Evolutionary conservation across 53 echinoderm and acorn worm genomes (phyloP), one percentile per base, ranked within the genome.

Genomic region (Antedon mediterranea): DNA sequence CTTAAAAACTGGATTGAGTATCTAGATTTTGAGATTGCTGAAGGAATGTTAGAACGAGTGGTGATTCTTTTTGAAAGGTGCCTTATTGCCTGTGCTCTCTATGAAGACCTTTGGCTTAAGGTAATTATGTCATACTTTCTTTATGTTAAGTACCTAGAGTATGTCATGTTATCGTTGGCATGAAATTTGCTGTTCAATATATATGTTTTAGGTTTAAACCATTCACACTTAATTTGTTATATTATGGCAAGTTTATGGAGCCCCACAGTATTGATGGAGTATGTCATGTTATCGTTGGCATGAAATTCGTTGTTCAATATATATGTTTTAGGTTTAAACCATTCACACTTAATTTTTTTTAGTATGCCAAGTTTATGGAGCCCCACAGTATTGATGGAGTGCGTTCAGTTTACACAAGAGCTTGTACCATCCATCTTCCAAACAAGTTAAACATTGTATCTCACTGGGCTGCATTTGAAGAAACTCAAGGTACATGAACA

Each of bases 391-490:
- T 70, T 8, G 89, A 87, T n/a, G 89, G 78, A 32, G 91, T 87
- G 29, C 82, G 89, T 30, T 73, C 71, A 29, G 86, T 95, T 26
- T 95, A 89, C 82, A 86, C 78, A 71, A 78, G 92, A 84, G 91
- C 91, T 28, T 95, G 97, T 42, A 82, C 79, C 32, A 92, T 87
- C 9, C 97, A 95, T 71, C 87, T 95, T 4, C 89, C 92, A 71
- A 84, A 84, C 84, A 95, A 92, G 72, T 88, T 89, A 3, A 85
- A 82, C 33, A 89, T 95, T 34, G 89, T 92, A 75, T 82, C 92
- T 5, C 90, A 89, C 72, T 95, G 97, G 97, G 97, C 97, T n/a
- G 87, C 97, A 0, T 95, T 89, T 86, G 97, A 95, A 43, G 97
- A 91, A 73, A 87, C 83, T 34, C 87, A 87, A 85, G 97, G 97